phyloP scores from a whole-genome alignment of 2,797 vertebrate species.

The Falco novaeseelandiae region DNA sequence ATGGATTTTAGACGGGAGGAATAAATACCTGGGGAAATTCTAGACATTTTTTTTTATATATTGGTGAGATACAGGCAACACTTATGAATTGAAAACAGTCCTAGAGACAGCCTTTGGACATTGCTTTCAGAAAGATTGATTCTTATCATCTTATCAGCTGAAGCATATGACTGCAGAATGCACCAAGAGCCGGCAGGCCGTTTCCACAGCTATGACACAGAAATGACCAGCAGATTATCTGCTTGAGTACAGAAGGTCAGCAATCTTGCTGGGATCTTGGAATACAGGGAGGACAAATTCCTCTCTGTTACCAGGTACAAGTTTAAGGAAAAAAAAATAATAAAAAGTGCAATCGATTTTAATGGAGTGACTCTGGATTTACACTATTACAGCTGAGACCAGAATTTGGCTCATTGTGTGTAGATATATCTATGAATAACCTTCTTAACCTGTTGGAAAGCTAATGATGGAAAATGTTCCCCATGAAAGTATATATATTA shows the following conservation, averaged over 20 bases:
- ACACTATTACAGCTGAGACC: background rate
- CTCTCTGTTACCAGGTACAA: constrained; percentile 36
- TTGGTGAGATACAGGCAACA: constrained; percentile 32
- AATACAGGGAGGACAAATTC: constrained; percentile 55
- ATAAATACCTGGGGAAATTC: constrained; percentile 4
- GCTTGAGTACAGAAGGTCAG: constrained; percentile 41
- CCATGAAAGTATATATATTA: constrained; percentile 66
- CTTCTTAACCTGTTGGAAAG: constrained; percentile 65
- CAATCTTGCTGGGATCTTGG: constrained; percentile 6
- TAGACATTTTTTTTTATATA: background rate
- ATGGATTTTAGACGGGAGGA: constrained; percentile 23
- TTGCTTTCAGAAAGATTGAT: constrained; percentile 61
- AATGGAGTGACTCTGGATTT: constrained; percentile 36
- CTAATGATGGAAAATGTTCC: constrained; percentile 74
- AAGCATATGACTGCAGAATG: background rate
- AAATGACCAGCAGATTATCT: constrained; percentile 36
- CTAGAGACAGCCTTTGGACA: constrained; percentile 51
- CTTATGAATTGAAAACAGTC: constrained; percentile 23
- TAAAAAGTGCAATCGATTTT: background rate
- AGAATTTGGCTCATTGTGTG: constrained; percentile 50
- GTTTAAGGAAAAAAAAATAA: background rate
- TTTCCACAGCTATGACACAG: constrained; percentile 37
- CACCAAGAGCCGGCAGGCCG: background rate
- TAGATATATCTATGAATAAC: constrained; percentile 75
- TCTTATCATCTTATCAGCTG: constrained; percentile 30